Percentiles rank a stretch among this genome's conserved stretches.
phyloP scores from a whole-genome alignment of 2,888 invertebrate genomes.

The Xestia sexstrigata region DNA sequence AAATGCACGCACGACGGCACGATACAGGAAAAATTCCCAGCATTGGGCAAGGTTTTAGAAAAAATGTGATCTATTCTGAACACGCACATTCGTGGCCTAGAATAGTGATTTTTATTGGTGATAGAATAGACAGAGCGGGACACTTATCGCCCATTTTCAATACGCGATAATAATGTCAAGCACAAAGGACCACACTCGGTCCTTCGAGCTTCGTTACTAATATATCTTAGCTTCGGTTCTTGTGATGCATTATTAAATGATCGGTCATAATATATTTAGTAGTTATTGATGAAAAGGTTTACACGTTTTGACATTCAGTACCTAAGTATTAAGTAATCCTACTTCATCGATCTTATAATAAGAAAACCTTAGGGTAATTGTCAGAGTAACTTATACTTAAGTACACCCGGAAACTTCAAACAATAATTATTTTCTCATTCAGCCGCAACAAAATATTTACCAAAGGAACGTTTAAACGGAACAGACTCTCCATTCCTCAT shows the following conservation, averaged over 20 bases:
- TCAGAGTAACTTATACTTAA: background rate
- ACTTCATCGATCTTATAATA: background rate
- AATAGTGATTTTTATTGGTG: background rate
- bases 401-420: background rate
- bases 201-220: too few species aligned
- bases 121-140: background rate
- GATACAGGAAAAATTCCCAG: background rate
- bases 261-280: too few species aligned
- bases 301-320: background rate
- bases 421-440: background rate
- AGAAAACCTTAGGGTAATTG: background rate
- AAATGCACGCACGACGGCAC: too few species aligned
- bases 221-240: background rate
- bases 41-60: too few species aligned
- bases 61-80: too few species aligned
- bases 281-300: background rate
- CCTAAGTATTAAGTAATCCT: background rate
- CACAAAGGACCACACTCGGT: too few species aligned
- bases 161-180: too few species aligned
- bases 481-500: background rate
- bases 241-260: background rate
- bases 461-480: background rate
- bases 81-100: background rate
- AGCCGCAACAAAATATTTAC: background rate
- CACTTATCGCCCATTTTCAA: too few species aligned